Evolutionary conservation across 1,140 invertebrate genomes (phyloP).

Genomic region (Drosophila bipectinata): DNA sequence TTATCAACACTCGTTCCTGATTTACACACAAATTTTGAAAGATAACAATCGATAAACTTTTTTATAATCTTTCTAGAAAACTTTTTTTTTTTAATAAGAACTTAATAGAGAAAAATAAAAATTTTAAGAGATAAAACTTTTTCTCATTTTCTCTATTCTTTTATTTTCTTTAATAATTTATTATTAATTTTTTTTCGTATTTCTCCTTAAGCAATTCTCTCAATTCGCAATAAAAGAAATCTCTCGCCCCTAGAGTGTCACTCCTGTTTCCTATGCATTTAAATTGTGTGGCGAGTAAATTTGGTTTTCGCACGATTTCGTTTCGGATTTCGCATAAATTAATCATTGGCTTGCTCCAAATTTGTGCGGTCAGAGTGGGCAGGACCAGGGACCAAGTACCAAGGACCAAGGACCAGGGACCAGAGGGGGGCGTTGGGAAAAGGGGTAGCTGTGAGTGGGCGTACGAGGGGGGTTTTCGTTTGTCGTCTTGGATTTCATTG

Average conservation of each 20-base stretch:
- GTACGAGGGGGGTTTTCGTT: background rate
- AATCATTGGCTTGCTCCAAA: slow-evolving; percentile 48
- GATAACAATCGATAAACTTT: too few species aligned
- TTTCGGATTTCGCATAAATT: slow-evolving; percentile 71
- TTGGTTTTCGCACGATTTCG: slow-evolving; percentile 72
- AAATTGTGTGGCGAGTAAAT: slow-evolving; percentile 54
- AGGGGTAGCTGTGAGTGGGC: background rate
- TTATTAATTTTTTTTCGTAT: background rate
- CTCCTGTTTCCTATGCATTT: slow-evolving; percentile 16
- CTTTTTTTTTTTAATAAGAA: too few species aligned
- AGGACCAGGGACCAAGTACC: background rate
- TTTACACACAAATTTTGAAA: too few species aligned
- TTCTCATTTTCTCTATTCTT: too few species aligned
- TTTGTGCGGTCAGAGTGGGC: slow-evolving; percentile 32
- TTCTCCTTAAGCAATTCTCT: background rate
- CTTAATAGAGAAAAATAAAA: too few species aligned
- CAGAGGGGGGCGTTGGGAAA: background rate
- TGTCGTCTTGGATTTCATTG: slow-evolving; percentile 2
- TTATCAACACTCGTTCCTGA: too few species aligned
- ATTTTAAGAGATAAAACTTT: too few species aligned
- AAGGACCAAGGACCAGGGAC: background rate
- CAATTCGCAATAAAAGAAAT: too few species aligned
- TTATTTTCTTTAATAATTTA: background rate
- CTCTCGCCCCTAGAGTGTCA: background rate
- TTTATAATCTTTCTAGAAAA: too few species aligned